These are phyloP conservation scores for Sinocyclocheilus anophthalmus DNA, from an alignment of 2,113 vertebrate species.

Conservation along the genomic window DNA sequence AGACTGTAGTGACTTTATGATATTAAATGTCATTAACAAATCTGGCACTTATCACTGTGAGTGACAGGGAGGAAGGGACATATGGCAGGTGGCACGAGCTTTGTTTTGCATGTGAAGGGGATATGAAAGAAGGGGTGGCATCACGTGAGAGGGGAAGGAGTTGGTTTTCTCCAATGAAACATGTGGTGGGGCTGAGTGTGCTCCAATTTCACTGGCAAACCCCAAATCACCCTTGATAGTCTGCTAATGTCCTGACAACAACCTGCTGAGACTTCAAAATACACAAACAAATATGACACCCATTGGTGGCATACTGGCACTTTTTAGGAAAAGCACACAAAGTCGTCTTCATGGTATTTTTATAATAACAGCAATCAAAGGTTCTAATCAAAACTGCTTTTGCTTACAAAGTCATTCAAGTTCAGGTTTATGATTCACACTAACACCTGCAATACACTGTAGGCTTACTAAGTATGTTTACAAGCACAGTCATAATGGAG, in stretches of 20 bases:
- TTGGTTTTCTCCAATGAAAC: slow-evolving; percentile 33
- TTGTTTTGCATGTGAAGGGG: slow-evolving; percentile 14
- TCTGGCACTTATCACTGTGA: neutral
- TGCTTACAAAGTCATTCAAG: neutral
- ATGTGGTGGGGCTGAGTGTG: neutral
- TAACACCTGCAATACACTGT: neutral
- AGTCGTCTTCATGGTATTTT: too few relatives aligned
- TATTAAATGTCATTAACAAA: slow-evolving; percentile 31
- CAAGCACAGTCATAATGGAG: neutral
- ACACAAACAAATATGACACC: neutral
- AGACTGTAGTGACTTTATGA: neutral
- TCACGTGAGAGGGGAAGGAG: neutral
- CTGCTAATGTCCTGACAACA: slow-evolving; percentile 23
- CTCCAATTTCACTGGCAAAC: slow-evolving; percentile 16
- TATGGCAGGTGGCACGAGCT: slow-evolving; percentile 29
- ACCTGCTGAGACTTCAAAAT: neutral
- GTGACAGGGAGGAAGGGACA: slow-evolving; percentile 5
- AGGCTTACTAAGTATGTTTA: neutral
- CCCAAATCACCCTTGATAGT: neutral
- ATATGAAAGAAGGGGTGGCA: neutral
- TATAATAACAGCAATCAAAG: neutral
- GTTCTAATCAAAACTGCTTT: neutral
- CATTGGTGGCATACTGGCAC: neutral
- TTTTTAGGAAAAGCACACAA: neutral
- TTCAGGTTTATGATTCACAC: neutral